Conservation (phyloP, 2,797 vertebrate genomes). For the Gallinago nigripennis region DNA sequence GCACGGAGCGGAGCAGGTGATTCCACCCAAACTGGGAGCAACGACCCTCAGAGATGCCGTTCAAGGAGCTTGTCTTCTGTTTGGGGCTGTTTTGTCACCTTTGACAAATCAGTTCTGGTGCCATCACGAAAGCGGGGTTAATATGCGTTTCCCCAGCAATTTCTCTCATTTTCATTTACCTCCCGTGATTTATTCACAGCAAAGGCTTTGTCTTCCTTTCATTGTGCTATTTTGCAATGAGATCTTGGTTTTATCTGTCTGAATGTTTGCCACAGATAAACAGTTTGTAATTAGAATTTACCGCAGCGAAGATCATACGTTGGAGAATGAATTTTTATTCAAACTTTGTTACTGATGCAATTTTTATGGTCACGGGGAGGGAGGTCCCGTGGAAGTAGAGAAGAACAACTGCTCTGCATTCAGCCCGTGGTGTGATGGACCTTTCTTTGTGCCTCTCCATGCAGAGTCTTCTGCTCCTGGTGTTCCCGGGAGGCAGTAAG, state of each 20-base stretch:
- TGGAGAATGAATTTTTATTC: not conserved
- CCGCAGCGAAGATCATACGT: not conserved
- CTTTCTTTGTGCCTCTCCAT: not conserved
- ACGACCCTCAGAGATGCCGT: accelerated
- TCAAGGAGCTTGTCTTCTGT: not conserved
- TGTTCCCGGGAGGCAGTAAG: not conserved
- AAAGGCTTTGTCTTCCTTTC: not conserved
- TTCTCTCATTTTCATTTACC: not conserved
- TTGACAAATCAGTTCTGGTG: not conserved
- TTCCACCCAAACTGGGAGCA: not conserved
- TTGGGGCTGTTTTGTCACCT: not conserved
- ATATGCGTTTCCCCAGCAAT: not conserved
- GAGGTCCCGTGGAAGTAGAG: not conserved
- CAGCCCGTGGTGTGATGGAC: not conserved
- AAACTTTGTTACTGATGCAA: not conserved
- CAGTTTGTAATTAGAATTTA: not conserved
- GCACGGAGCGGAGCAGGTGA: not conserved
- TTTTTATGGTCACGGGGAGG: not conserved
- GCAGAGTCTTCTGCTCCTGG: not conserved
- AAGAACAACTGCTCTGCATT: not conserved
- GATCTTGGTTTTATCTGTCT: not conserved
- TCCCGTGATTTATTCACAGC: not conserved
- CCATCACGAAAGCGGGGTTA: not conserved
- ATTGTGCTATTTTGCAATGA: not conserved
- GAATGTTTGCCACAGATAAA: not conserved